Percentiles rank a stretch among this genome's conserved stretches.
Evolutionary conservation across 2,113 vertebrate genomes (phyloP).

Genomic region (Lethenteron camtschaticum): DNA sequence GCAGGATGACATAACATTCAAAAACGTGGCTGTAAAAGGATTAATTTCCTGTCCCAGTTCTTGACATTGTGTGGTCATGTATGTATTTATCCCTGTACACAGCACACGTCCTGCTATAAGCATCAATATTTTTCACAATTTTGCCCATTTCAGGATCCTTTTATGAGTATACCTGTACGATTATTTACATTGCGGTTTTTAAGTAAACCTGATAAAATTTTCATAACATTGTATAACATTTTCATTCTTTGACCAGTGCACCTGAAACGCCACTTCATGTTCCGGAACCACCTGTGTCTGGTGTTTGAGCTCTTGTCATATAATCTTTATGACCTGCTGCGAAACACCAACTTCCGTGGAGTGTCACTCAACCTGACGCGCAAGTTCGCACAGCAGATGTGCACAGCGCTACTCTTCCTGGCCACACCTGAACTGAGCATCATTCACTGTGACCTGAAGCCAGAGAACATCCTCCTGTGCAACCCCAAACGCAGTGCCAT

Average conservation of each 20-base stretch:
- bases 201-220: too few species aligned
- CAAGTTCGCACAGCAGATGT: slow-evolving; percentile 83
- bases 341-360: slow-evolving; percentile 80
- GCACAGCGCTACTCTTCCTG: slow-evolving; percentile 71
- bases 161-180: too few species aligned
- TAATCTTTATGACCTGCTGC: slow-evolving; percentile 74
- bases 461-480: slow-evolving; percentile 79
- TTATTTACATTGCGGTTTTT: too few species aligned
- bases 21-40: too few species aligned
- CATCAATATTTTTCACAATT: too few species aligned
- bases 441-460: slow-evolving; percentile 91
- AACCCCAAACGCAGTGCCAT: slow-evolving; percentile 81
- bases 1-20: too few species aligned
- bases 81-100: too few species aligned
- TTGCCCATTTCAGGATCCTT: too few species aligned
- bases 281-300: slow-evolving; percentile 87
- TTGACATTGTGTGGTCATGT: too few species aligned
- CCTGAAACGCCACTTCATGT: slow-evolving; percentile 91
- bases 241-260: slow-evolving; percentile 29
- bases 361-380: slow-evolving; percentile 77
- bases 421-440: slow-evolving; percentile 82
- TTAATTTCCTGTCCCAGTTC: too few species aligned
- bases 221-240: too few species aligned
- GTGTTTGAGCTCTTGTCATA: slow-evolving; percentile 85
- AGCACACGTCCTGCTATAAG: too few species aligned